Base-by-base conservation (phyloP, 2,113 vertebrate genomes). In the Hucho hucho region DNA sequence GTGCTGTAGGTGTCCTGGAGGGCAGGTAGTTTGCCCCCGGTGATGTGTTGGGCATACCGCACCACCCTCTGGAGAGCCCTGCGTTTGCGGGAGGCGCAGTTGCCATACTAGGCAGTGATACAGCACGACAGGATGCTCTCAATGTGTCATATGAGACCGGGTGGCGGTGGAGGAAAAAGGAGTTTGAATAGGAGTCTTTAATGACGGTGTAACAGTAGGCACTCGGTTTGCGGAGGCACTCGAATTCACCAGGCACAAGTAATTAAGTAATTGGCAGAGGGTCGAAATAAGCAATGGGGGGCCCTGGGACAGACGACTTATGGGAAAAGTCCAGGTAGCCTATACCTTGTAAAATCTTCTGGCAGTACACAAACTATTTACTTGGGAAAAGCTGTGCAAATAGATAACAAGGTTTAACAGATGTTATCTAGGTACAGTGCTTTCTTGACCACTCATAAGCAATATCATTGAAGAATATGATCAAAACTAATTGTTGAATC, bases 111-210 rank as follows among this genome's bases (percentile, higher is more conserved):
- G 29, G 29, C 4, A 4, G 29, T 29, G 4, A 29, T 29, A 5
- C 4, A 29, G 29, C 29, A 4, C 4, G 5, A 29, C 29, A 4
- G 29, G 28, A 29, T 29, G 28, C 28, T 29, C 28, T 29, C 28
- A 29, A 29, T 79, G 74, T 28, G 88, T 82, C 75, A 89, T 73
- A 20, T 3, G 88, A 89, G 84, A 83, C 74, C 70, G 24, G 46
- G 77, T 64, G 75, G 80, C 80, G 72, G 80, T 73, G 47, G 67
- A 79, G 77, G 77, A 81, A 80, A 69, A n/a, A 28, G 68, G 69
- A 72, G 80, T 16, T 49, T 79, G 78, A 89, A 85, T 73, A 24
- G 77, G 73, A 65, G 81, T n/a, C n/a, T n/a, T n/a, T n/a, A n/a
- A n/a, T 78, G 84, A 61, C 18, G 18, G 18, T 29, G 73, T 70